Conservation (phyloP, 2,888 invertebrate genomes). For the Catocala sponsa region DNA sequence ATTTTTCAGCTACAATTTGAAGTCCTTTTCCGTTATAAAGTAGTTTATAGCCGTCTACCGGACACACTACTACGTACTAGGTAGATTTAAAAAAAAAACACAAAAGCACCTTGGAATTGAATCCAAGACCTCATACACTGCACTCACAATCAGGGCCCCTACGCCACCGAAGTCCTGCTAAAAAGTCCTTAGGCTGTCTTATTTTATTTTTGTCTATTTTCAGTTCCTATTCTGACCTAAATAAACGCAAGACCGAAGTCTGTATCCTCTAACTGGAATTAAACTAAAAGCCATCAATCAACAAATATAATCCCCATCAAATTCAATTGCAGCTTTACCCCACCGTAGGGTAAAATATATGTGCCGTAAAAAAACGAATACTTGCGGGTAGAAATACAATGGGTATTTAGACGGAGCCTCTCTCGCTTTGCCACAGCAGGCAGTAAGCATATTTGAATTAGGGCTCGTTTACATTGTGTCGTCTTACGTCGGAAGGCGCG, state of each 20-base stretch:
- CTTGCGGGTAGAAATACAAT: conserved; percentile 25
- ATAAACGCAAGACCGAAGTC: neutral
- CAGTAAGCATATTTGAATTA: conserved; percentile 14
- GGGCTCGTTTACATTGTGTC: conserved; percentile 5
- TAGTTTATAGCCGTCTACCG: no score
- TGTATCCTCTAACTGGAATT: neutral
- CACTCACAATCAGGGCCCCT: no score
- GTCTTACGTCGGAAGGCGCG: no score
- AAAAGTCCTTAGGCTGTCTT: no score
- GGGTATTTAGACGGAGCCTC: conserved; percentile 25
- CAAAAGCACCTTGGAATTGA: no score
- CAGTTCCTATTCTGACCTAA: neutral
- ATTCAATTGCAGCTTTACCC: conserved; percentile 9
- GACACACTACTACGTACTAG: no score
- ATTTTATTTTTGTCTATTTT: no score
- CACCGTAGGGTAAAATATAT: conserved; percentile 11
- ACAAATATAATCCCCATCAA: conserved; percentile 8
- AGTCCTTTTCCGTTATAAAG: no score
- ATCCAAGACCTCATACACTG: no score
- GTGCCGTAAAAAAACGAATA: conserved; percentile 23
- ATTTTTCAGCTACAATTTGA: no score
- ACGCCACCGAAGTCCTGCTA: no score
- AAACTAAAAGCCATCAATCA: conserved; percentile 5
- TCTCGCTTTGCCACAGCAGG: conserved; percentile 5
- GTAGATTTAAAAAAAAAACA: no score